Percentiles rank a stretch among this genome's conserved stretches.
Conservation (phyloP, 2,113 vertebrate genomes). For the Eolophus roseicapilla region DNA sequence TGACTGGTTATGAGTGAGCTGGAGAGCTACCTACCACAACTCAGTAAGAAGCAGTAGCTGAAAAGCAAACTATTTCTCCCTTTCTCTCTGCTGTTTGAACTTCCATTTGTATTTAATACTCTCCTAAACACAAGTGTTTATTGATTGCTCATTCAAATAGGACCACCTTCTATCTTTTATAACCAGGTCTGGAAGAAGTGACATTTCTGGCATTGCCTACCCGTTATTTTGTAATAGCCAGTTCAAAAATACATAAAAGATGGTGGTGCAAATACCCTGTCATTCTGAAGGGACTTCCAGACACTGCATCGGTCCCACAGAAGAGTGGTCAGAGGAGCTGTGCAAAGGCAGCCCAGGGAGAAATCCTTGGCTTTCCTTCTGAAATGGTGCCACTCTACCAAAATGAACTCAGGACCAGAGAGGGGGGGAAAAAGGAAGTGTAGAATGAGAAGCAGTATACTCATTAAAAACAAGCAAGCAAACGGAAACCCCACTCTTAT, state of each 20-base stretch:
- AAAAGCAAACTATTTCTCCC: background rate
- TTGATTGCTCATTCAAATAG: accelerated
- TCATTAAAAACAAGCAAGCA: background rate
- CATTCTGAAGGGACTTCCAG: background rate
- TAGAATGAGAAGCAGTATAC: background rate
- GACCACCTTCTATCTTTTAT: background rate
- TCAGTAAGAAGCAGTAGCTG: background rate
- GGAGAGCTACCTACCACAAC: background rate
- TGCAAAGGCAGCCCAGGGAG: background rate
- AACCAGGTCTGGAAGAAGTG: background rate
- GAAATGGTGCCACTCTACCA: background rate
- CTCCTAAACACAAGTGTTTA: background rate
- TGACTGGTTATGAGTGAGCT: background rate
- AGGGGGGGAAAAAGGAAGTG: background rate
- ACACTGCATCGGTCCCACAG: background rate
- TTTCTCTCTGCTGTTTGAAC: background rate
- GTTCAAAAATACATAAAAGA: background rate
- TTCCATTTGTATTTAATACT: background rate
- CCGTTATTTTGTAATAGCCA: background rate
- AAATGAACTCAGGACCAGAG: background rate
- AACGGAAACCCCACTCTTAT: background rate
- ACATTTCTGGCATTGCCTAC: background rate
- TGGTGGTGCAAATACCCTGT: background rate
- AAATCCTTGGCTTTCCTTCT: background rate
- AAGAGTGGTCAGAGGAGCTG: background rate